Evolutionary conservation across 2,888 invertebrate genomes (phyloP).

Genomic region (Ectropis crepuscularia): DNA sequence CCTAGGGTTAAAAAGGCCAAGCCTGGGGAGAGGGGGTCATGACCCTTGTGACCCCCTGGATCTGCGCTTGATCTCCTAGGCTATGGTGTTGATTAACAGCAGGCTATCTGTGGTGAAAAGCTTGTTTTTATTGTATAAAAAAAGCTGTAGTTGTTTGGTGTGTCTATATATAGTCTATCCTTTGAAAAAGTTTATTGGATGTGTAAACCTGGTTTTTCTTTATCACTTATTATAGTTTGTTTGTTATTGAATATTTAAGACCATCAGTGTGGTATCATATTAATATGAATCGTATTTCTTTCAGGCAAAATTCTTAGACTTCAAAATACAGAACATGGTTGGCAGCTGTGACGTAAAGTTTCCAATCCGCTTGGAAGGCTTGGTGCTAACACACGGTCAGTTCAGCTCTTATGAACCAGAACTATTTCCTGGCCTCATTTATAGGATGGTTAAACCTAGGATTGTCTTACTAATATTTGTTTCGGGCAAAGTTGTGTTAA

Average conservation of each 20-base stretch:
- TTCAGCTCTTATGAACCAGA: constrained; percentile 98
- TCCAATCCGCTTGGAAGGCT: constrained; percentile 90
- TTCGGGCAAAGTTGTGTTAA: constrained; percentile 99
- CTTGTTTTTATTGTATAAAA: too few relatives aligned
- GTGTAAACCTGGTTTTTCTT: too few relatives aligned
- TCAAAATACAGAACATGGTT: constrained; percentile 93
- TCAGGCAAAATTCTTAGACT: constrained; percentile 92
- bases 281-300: constrained; percentile 48
- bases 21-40: too few relatives aligned
- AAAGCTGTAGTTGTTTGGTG: too few relatives aligned
- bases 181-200: too few relatives aligned
- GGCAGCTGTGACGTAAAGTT: constrained; percentile 92
- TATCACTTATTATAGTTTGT: too few relatives aligned
- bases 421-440: constrained; percentile 98
- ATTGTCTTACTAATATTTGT: constrained; percentile 99
- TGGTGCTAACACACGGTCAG: constrained; percentile 90
- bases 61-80: too few relatives aligned
- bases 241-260: neutral
- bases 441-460: constrained; percentile 98
- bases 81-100: too few relatives aligned
- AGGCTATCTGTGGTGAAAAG: too few relatives aligned
- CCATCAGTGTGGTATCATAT: neutral
- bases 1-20: too few relatives aligned
- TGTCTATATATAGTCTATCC: too few relatives aligned
- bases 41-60: too few relatives aligned